Base-by-base conservation (phyloP, 2,888 invertebrate species). In the Xestia xanthographa region DNA sequence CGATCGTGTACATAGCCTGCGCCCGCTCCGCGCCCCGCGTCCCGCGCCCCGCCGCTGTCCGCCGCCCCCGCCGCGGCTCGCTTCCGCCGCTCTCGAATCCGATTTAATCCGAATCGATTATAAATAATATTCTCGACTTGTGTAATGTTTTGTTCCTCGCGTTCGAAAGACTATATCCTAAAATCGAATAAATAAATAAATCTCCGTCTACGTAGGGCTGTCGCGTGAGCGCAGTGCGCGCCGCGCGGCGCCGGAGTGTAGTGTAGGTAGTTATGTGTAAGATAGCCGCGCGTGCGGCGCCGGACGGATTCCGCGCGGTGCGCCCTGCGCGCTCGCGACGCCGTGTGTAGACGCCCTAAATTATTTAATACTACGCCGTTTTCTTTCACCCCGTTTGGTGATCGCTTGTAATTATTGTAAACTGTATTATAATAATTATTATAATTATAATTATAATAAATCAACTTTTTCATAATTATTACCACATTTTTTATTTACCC, bases 321-420 rank as follows among this genome's bases (percentile, higher is more conserved):
- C 82, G 80, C 71, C 86, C 85, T 89, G 89, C 89, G 89, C 83
- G 84, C 85, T 85, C 92, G 91, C 90, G 89, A 86, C 86, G 88
- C 90, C 91, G 89, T 90, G 88, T 90, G 90, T 89, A 92, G 89
- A 92, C 92, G 90, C 90, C 93, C 93, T 94, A 93, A 90, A 94
- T 95, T 94, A 95, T 95, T 95, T 94, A 96, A 95, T 96, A 95
- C 92, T 96, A 95, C 90, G 96, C 96, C 94, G 95, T 96, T 96
- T 96, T 96, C 95, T 96, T 96, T 96, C 96, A 95, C 96, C 96
- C 93, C 94, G 95, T 96, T 96, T 95, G 96, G 96, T 96, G 96
- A 96, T 95, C 95, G 96, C 96, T 96, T 96, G 96, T 96, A 96
- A 96, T 96, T 96, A 96, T 96, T 96, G 96, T 96, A 96, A 96